These are phyloP conservation scores for Paralvinella palmiformis DNA, from an alignment of 1,140 invertebrate genomes.

Conservation along the genomic window DNA sequence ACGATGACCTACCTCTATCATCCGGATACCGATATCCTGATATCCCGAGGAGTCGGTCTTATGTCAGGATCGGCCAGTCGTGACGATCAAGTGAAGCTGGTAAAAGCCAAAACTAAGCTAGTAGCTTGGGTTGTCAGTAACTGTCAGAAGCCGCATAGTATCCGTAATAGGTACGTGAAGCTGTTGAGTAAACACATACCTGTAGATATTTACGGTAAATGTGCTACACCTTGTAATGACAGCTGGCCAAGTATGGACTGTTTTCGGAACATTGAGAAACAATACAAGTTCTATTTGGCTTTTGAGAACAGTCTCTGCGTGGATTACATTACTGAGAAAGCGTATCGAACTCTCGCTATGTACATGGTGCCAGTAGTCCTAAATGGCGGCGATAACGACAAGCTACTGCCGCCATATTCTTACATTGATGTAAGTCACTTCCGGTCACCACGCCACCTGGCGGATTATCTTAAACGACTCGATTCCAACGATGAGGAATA, in stretches of 20 bases:
- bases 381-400: not conserved
- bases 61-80: not conserved
- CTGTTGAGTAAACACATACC: not conserved
- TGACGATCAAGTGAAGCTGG: not conserved
- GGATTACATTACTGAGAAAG: slow-evolving; percentile 22
- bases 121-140: not conserved
- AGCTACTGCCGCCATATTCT: not conserved
- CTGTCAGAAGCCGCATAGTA: not conserved
- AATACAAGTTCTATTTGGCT: slow-evolving; percentile 25
- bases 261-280: slow-evolving; percentile 61
- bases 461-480: not conserved
- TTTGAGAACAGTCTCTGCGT: slow-evolving; percentile 21
- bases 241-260: not conserved
- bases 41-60: not conserved
- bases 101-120: not conserved
- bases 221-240: not conserved
- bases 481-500: not conserved
- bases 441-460: not conserved
- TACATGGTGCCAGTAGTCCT: not conserved
- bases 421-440: not conserved
- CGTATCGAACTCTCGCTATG: not conserved
- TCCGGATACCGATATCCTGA: no score
- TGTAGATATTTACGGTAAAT: slow-evolving; percentile 13
- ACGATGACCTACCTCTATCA: not conserved
- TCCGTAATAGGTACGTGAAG: not conserved